Percentiles rank a stretch among this genome's conserved stretches.
Evolutionary conservation across 37 sponge, comb jelly and placozoan genomes (phyloP).

Genomic region (Bolinopsis microptera): DNA sequence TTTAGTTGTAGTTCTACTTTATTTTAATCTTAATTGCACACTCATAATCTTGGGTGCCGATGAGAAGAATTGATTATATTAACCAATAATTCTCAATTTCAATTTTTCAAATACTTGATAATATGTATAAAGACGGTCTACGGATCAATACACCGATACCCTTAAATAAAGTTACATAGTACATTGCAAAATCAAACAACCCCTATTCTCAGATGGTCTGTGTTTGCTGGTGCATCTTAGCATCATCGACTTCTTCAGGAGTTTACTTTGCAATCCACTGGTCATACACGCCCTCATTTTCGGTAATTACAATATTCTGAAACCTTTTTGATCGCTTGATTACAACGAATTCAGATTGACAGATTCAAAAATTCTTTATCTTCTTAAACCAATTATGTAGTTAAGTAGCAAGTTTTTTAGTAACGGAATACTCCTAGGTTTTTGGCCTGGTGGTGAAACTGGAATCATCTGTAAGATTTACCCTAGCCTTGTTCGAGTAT

Average conservation of each 20-base stretch:
- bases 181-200: not conserved
- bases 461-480: slow-evolving; percentile 18
- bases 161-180: no score
- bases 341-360: no score
- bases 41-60: no score
- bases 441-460: slow-evolving; percentile 35
- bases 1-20: not conserved
- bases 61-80: not conserved
- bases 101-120: no score
- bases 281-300: not conserved
- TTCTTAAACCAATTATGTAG: no score
- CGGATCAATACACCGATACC: no score
- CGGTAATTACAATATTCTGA: not conserved
- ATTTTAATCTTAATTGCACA: no score
- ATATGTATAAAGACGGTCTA: no score
- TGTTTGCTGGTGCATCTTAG: slow-evolving; percentile 38
- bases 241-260: slow-evolving; percentile 29
- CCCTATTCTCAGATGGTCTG: not conserved
- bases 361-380: no score
- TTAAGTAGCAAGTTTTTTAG: no score
- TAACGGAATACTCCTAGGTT: not conserved
- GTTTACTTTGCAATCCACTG: slow-evolving; percentile 15
- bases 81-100: not conserved
- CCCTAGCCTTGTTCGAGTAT: slow-evolving; percentile 1
- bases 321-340: no score